Conservation (phyloP, 2,113 vertebrate species). For the Colius striatus region DNA sequence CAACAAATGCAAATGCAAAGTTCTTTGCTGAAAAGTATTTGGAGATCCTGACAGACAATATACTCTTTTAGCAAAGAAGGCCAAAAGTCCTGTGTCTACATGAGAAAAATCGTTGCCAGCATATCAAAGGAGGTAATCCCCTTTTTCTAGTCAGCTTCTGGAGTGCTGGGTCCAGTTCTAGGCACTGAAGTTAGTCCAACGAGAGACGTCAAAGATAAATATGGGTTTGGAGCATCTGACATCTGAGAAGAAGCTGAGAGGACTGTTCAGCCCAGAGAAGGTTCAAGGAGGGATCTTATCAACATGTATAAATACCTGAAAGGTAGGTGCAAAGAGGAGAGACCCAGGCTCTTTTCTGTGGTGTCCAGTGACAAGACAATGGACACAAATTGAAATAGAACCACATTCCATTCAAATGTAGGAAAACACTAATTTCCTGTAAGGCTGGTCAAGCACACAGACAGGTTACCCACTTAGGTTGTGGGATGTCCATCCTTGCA, state of each 20-base stretch:
- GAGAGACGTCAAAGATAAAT: background rate
- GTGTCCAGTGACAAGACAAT: background rate
- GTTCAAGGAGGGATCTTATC: background rate
- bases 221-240: background rate
- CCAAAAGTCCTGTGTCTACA: background rate
- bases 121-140: background rate
- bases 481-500: background rate
- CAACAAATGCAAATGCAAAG: background rate
- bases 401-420: background rate
- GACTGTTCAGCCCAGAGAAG: background rate
- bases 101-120: background rate
- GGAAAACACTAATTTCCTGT: background rate
- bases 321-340: background rate
- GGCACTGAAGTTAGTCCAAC: background rate
- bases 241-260: background rate
- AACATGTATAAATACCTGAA: background rate
- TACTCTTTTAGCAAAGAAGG: background rate
- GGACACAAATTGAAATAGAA: background rate
- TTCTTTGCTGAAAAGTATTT: background rate
- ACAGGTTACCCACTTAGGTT: background rate
- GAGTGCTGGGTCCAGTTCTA: background rate
- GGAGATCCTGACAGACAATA: background rate
- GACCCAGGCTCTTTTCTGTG: background rate
- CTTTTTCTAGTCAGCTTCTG: background rate
- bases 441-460: background rate